These are phyloP conservation scores for Cydia splendana DNA, from an alignment of 1,140 invertebrate genomes.

Conservation along the genomic window DNA sequence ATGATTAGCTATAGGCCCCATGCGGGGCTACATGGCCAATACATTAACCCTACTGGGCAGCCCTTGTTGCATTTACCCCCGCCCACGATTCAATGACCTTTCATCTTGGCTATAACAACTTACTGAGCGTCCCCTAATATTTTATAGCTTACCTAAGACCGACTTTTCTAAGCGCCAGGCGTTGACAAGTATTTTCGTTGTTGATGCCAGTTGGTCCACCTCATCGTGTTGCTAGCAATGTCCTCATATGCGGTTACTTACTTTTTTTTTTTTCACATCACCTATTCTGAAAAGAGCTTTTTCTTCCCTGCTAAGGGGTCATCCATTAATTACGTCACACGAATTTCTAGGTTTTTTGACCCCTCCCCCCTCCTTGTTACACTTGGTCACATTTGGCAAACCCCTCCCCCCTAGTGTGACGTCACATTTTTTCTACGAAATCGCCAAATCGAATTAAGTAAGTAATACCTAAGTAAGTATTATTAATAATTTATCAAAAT, in stretches of 20 bases:
- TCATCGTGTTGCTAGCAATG: neutral
- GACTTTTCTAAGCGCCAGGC: neutral
- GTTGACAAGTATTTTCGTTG: neutral
- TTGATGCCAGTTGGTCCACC: neutral
- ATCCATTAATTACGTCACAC: too few species aligned
- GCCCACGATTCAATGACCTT: conserved; percentile 32
- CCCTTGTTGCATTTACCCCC: conserved; percentile 51
- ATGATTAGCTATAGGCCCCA: conserved; percentile 57
- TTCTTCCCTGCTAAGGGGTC: too few species aligned
- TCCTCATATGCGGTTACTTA: neutral
- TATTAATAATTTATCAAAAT: too few species aligned
- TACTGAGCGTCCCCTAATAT: conserved; percentile 13
- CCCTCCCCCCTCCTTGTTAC: too few species aligned
- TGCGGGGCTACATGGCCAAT: conserved; percentile 57
- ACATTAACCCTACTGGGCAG: conserved; percentile 59
- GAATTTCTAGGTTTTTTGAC: too few species aligned
- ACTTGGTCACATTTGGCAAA: too few species aligned
- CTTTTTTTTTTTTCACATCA: too few species aligned
- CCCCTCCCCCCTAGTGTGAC: too few species aligned
- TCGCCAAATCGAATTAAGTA: too few species aligned
- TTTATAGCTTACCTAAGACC: conserved; percentile 7
- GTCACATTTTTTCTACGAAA: too few species aligned
- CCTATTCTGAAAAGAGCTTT: too few species aligned
- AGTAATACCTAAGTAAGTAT: too few species aligned
- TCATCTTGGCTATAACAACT: conserved; percentile 15